Conservation (phyloP, 2,888 invertebrate genomes). For the Caenorhabditis imperialis region DNA sequence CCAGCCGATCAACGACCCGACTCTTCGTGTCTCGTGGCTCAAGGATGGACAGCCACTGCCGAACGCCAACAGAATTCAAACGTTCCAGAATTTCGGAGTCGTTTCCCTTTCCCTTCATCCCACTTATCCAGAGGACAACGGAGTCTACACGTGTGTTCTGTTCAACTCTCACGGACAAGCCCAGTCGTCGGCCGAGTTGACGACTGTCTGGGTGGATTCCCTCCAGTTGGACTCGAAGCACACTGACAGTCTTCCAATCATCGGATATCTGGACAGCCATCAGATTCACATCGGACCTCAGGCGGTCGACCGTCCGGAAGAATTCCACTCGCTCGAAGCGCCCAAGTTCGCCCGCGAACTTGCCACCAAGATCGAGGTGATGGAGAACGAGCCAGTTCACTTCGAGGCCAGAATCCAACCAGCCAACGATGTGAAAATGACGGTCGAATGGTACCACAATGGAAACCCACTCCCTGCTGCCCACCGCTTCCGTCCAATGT, state of each 20-base stretch:
- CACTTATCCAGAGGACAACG: constrained; percentile 87
- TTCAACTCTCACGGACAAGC: constrained; percentile 78
- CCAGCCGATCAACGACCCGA: constrained; percentile 92
- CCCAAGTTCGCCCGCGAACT: constrained; percentile 74
- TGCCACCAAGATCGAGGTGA: constrained; percentile 79
- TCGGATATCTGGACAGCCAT: constrained; percentile 88
- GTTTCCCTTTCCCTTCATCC: constrained; percentile 77
- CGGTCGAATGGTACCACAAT: constrained; percentile 86
- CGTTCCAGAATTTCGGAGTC: constrained; percentile 77
- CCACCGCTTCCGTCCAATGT: constrained; percentile 82
- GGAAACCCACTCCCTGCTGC: constrained; percentile 91
- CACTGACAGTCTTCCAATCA: constrained; percentile 89
- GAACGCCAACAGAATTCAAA: constrained; percentile 79
- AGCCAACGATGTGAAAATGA: constrained; percentile 94
- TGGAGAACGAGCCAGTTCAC: constrained; percentile 92
- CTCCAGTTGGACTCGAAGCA: constrained; percentile 87
- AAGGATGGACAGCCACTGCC: constrained; percentile 80
- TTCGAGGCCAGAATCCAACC: constrained; percentile 98
- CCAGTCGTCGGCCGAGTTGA: constrained; percentile 72
- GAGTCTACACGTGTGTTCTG: constrained; percentile 90
- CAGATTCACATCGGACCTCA: constrained; percentile 78
- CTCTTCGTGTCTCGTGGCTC: constrained; percentile 82
- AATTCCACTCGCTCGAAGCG: constrained; percentile 73
- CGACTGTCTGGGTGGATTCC: constrained; percentile 66
- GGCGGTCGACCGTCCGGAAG: constrained; percentile 75